phyloP scores from a whole-genome alignment of 2,797 vertebrate species.

The Ctenopoma kingsleyae region DNA sequence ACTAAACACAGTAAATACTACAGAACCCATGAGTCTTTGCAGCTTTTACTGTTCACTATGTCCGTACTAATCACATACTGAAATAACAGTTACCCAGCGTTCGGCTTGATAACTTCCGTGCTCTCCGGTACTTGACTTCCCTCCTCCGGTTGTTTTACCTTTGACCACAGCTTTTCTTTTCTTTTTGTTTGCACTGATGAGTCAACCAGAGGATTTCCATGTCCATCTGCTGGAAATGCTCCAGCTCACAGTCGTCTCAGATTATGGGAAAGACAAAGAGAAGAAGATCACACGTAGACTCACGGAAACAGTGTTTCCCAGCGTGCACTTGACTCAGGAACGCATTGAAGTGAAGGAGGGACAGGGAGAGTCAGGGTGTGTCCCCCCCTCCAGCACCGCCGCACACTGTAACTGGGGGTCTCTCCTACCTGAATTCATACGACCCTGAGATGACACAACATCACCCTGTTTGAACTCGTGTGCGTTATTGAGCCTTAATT shows the following conservation, averaged over 20 bases:
- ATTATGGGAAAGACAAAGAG: slow-evolving; percentile 23
- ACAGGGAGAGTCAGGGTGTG: slow-evolving; percentile 48
- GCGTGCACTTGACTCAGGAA: slow-evolving; percentile 32
- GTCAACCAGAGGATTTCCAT: slow-evolving; percentile 32
- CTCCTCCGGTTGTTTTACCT: slow-evolving; percentile 3
- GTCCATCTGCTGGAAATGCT: slow-evolving; percentile 21
- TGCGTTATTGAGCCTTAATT: no score
- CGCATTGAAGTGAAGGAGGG: slow-evolving; percentile 13
- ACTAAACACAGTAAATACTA: not conserved
- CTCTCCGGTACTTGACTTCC: slow-evolving; percentile 3
- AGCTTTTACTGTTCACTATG: not conserved
- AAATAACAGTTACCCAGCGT: no score
- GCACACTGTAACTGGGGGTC: not conserved
- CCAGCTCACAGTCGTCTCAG: slow-evolving; percentile 26
- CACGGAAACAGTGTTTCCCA: not conserved
- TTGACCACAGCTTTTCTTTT: no score
- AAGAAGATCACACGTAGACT: slow-evolving; percentile 17
- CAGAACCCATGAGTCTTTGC: not conserved
- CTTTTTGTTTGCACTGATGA: slow-evolving; percentile 38
- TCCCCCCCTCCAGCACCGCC: slow-evolving; percentile 26
- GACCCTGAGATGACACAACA: not conserved
- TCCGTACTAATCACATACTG: not conserved
- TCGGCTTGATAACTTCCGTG: not conserved
- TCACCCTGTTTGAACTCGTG: not conserved
- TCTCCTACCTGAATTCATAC: no score